phyloP scores from a whole-genome alignment of 2,797 vertebrate species.

The Gorsachius magnificus region DNA sequence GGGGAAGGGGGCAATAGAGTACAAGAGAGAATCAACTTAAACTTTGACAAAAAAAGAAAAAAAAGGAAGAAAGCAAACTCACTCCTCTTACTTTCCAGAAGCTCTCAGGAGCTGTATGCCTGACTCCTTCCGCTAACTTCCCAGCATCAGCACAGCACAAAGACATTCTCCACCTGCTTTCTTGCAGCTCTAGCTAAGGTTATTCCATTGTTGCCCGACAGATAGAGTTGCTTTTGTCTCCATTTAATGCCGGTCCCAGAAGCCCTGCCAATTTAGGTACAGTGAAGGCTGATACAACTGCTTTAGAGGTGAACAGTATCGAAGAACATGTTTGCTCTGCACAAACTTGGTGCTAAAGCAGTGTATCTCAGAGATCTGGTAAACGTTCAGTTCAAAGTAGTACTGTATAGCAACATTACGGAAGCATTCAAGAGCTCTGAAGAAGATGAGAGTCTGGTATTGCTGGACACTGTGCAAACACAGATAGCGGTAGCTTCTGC shows the following conservation, averaged over 20 bases:
- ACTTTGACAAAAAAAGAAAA: neutral
- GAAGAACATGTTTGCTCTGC: neutral
- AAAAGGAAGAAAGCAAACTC: slow-evolving; percentile 38
- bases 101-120: neutral
- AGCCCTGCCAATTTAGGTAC: neutral
- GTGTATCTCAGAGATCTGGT: neutral
- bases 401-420: neutral
- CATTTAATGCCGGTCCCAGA: neutral
- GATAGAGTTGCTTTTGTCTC: neutral
- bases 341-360: neutral
- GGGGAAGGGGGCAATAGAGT: slow-evolving; percentile 15
- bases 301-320: neutral
- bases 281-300: neutral
- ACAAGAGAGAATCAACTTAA: slow-evolving; percentile 31
- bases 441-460: neutral
- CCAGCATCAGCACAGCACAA: slow-evolving; percentile 6
- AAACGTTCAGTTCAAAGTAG: neutral
- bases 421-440: neutral
- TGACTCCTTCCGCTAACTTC: neutral
- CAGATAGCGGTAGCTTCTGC: neutral
- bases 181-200: neutral
- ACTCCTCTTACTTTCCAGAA: slow-evolving; percentile 17
- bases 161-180: slow-evolving; percentile 32
- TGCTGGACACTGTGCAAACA: neutral
- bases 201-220: neutral